Percentiles rank a stretch among this genome's conserved stretches.
These are phyloP conservation scores for Agrochola litura DNA, from an alignment of 2,888 invertebrate genomes.

Conservation along the genomic window DNA sequence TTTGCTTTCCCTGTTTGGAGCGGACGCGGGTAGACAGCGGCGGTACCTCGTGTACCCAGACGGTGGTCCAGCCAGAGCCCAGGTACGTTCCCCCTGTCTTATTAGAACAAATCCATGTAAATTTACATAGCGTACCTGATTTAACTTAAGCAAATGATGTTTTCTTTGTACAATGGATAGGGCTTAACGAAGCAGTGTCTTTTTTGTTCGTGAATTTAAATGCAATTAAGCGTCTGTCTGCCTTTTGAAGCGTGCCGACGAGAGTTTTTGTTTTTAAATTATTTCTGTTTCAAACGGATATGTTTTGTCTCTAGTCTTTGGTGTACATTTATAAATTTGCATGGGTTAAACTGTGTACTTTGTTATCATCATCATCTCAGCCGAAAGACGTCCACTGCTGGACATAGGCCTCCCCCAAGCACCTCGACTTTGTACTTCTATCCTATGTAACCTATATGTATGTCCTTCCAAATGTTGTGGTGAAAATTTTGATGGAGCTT, in stretches of 20 bases:
- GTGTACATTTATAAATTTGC: conserved; percentile 17
- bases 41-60: conserved; percentile 91
- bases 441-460: too few species aligned
- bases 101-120: conserved; percentile 74
- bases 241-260: conserved; percentile 76
- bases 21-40: conserved; percentile 82
- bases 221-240: conserved; percentile 84
- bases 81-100: conserved; percentile 84
- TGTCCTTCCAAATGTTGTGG: conserved; percentile 21
- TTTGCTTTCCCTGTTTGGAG: conserved; percentile 74
- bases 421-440: too few species aligned
- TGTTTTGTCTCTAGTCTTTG: conserved; percentile 53
- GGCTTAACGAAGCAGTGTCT: conserved; percentile 87
- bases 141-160: conserved; percentile 87
- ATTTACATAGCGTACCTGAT: conserved; percentile 83
- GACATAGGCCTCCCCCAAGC: too few species aligned
- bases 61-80: conserved; percentile 90
- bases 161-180: conserved; percentile 84
- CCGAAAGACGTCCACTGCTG: too few species aligned
- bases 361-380: neutral
- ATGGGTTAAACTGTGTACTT: conserved; percentile 19
- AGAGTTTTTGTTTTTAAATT: conserved; percentile 68
- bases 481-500: conserved; percentile 35
- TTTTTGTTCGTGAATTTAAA: conserved; percentile 88
- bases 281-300: conserved; percentile 45